phyloP scores from a whole-genome alignment of 2,888 invertebrate species.

The Meandrusa payeni region DNA sequence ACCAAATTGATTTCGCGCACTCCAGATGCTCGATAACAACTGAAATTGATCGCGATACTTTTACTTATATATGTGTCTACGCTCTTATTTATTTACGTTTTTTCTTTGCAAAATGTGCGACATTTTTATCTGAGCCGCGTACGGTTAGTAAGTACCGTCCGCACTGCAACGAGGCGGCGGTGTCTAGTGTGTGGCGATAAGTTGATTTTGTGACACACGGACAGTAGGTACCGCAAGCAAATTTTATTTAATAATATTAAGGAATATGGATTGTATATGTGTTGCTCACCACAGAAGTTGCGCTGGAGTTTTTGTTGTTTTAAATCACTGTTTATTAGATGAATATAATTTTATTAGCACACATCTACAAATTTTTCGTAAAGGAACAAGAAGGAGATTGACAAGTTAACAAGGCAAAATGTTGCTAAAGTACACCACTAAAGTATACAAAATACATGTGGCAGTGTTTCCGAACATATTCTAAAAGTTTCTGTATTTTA shows the following conservation, averaged over 20 bases:
- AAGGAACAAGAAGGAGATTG: no score
- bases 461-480: no score
- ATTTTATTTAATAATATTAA: neutral
- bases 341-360: no score
- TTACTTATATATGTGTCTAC: conserved; percentile 14
- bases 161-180: conserved; percentile 11
- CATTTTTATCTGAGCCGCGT: conserved; percentile 20
- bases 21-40: conserved; percentile 10
- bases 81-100: conserved; percentile 20
- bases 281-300: no score
- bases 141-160: conserved; percentile 9
- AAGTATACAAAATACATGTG: no score
- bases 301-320: no score
- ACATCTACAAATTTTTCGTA: no score
- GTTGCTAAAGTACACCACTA: no score
- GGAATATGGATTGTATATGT: no score
- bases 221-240: neutral
- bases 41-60: conserved; percentile 9
- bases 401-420: no score
- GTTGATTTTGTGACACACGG: conserved; percentile 4
- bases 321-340: no score
- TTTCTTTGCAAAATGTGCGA: conserved; percentile 25
- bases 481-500: no score
- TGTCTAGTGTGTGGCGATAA: conserved; percentile 15
- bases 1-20: conserved; percentile 1